Percentiles rank a stretch among this genome's conserved stretches.
Conservation (phyloP, 2,888 invertebrate genomes). For the Aspidiotus rigidus region DNA sequence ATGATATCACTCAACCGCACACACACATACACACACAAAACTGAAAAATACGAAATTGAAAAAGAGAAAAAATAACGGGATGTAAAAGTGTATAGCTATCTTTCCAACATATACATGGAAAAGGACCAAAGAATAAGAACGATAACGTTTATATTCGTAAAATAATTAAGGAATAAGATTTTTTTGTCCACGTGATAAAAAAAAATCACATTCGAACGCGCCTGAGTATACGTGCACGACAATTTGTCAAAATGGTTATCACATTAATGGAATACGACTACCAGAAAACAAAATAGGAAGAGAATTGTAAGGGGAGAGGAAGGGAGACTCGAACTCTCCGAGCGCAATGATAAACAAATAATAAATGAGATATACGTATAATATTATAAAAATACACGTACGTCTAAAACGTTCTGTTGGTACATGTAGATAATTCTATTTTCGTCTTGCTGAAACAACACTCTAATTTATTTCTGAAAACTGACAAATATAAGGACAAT, state of each 20-base stretch:
- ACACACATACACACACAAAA: no score
- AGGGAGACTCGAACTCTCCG: neutral
- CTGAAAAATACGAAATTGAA: no score
- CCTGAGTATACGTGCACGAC: conserved; percentile 11
- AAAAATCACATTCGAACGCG: neutral
- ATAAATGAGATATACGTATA: neutral
- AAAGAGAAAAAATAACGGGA: no score
- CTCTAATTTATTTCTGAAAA: conserved; percentile 33
- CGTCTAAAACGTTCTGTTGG: conserved; percentile 15
- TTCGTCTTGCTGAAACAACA: conserved; percentile 31
- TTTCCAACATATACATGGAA: no score
- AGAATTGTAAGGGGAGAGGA: neutral
- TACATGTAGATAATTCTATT: conserved; percentile 19
- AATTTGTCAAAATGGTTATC: neutral
- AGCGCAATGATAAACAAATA: conserved; percentile 31
- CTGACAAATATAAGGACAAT: conserved; percentile 31
- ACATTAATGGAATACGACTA: neutral
- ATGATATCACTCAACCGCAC: no score
- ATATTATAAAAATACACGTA: conserved; percentile 22
- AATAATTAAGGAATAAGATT: conserved; percentile 8
- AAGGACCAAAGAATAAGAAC: no score
- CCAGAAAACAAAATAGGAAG: conserved; percentile 5
- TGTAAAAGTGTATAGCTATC: no score
- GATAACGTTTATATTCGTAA: no score
- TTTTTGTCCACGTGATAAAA: conserved; percentile 24